These are phyloP conservation scores for Alca torda DNA, from an alignment of 2,797 vertebrate species.

Conservation along the genomic window DNA sequence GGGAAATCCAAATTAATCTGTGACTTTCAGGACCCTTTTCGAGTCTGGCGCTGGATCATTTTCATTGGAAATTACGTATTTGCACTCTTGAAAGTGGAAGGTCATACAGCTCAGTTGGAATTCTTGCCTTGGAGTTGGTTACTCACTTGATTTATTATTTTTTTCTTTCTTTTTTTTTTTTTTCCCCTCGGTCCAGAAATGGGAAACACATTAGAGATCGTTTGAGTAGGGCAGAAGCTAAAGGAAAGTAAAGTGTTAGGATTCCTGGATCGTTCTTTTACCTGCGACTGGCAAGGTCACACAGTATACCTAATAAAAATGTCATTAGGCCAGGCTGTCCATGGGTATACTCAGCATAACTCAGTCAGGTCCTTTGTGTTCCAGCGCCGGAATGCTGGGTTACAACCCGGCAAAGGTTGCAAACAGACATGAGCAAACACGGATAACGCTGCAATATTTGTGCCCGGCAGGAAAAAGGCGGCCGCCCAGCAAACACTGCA, in stretches of 20 bases:
- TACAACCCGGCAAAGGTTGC: constrained; percentile 2
- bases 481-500: not conserved
- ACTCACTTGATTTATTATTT: not conserved
- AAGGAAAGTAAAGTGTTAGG: not conserved
- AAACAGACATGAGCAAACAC: constrained; percentile 7
- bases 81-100: not conserved
- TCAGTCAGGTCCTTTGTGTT: constrained; percentile 2
- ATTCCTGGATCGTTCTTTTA: not conserved
- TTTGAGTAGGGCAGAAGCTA: not conserved
- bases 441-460: not conserved
- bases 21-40: not conserved
- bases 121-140: constrained; percentile 7
- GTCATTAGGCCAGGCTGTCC: not conserved
- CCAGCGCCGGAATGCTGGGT: not conserved
- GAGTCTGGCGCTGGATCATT: not conserved
- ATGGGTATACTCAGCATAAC: not conserved
- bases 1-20: constrained; percentile 36
- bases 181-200: not conserved
- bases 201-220: not conserved
- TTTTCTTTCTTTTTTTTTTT: too few species aligned
- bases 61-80: not conserved
- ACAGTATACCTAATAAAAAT: not conserved
- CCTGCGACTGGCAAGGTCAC: not conserved
- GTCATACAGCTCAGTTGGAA: not conserved
- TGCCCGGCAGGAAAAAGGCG: not conserved